These are phyloP conservation scores for Lasioglossum oenotherae DNA, from an alignment of 2,888 invertebrate species.

Conservation along the genomic window DNA sequence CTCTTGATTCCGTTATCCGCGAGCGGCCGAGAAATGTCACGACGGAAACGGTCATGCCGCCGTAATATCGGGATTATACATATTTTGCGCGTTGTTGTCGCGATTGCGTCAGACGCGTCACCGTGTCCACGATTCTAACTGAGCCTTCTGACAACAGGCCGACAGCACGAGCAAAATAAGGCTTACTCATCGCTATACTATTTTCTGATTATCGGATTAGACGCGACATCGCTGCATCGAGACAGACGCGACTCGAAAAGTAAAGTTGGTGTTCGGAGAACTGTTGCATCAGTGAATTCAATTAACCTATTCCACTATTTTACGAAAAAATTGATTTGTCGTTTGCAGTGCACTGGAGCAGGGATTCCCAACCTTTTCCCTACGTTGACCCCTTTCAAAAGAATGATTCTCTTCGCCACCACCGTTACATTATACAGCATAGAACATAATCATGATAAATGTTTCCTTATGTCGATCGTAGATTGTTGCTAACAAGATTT, in stretches of 20 bases:
- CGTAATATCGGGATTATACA: neutral
- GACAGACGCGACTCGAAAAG: neutral
- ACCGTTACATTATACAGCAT: too few relatives aligned
- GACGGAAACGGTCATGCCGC: neutral
- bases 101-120: neutral
- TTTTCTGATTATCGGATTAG: neutral
- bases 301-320: too few relatives aligned
- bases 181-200: slow-evolving; percentile 11
- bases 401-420: too few relatives aligned
- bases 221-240: neutral
- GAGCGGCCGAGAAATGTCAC: neutral
- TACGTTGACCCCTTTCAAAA: too few relatives aligned
- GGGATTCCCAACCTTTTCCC: too few relatives aligned
- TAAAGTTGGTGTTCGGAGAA: too few relatives aligned
- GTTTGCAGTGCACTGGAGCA: too few relatives aligned
- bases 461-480: too few relatives aligned
- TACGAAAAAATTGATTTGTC: too few relatives aligned
- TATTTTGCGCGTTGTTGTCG: neutral
- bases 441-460: too few relatives aligned
- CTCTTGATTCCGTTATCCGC: neutral
- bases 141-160: neutral
- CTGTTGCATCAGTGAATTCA: neutral
- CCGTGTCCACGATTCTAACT: neutral
- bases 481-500: too few relatives aligned
- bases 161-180: neutral